These are phyloP conservation scores for Myoxocephalus aenaeus DNA, from an alignment of 2,797 vertebrate species.

Conservation along the genomic window DNA sequence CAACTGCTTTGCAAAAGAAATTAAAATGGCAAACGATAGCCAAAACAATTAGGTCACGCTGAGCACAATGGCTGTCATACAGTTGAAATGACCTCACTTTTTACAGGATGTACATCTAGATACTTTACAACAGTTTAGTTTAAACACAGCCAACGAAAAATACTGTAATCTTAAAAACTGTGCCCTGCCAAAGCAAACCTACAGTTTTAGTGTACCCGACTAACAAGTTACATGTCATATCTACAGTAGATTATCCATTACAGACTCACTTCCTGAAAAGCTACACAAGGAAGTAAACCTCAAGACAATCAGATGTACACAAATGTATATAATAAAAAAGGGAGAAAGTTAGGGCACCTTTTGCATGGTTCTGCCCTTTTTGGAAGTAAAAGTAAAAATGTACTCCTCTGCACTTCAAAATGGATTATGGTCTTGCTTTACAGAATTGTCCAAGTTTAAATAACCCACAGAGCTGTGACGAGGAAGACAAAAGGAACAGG, in stretches of 20 bases:
- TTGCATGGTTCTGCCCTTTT: not conserved
- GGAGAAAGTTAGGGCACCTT: not conserved
- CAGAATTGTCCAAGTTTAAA: not conserved
- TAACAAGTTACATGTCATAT: conserved; percentile 13
- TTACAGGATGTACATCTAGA: conserved; percentile 25
- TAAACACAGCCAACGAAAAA: too few species aligned
- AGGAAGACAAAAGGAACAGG: conserved; percentile 23
- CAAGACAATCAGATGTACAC: conserved; percentile 8
- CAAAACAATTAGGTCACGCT: not conserved
- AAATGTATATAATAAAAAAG: not conserved
- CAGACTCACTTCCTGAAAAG: conserved; percentile 21
- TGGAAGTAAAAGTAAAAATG: conserved; percentile 46
- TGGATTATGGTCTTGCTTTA: conserved; percentile 15
- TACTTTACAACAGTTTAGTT: conserved; percentile 50
- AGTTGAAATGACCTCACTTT: conserved; percentile 4
- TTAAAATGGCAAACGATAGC: not conserved
- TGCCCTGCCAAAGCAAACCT: not conserved
- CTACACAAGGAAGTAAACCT: conserved; percentile 15
- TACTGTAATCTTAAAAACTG: conserved; percentile 17
- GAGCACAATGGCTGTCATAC: not conserved
- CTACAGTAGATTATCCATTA: conserved; percentile 5
- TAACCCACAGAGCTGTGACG: conserved; percentile 10
- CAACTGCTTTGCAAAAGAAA: conserved; percentile 4
- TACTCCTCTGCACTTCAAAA: conserved; percentile 12
- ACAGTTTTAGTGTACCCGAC: conserved; percentile 26